Base-by-base conservation (phyloP, 2,113 vertebrate species). In the Caranx melampygus region DNA sequence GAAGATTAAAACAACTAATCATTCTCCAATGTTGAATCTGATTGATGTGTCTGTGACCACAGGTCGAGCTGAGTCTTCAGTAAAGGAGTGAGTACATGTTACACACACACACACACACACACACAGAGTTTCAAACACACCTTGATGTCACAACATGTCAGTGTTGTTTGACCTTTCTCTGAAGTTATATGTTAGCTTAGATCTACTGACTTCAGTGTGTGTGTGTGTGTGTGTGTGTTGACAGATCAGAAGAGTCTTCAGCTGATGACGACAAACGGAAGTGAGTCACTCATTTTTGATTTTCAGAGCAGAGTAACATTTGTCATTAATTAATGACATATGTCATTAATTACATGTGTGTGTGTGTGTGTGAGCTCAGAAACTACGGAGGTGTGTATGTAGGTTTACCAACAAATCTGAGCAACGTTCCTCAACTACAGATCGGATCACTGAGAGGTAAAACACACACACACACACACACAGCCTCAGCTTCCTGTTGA, bases 361-460 rank as follows among this genome's bases (percentile, higher is more conserved):
- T 54, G 33, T 78, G 10, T 80, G 33, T 78, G 49, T 78, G 20
- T 26, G 20, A 26, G 16, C 12, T 44, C 55, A 91, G 88, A 57
- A 84, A 90, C 81, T 91, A 90, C 63, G 90, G 90, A 60, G 88
- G 90, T 33, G 88, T 91, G n/a, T 91, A 91, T 12, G 87, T 90
- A 57, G 90, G 90, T 49, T 84, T 91, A 57, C 86, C 90, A 52
- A 4, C 82, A 68, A 81, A 91, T 63, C 66, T 88, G 72, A 84
- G 72, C 75, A 84, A 74, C 78, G 59, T 87, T 63, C 84, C 90
- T 67, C 44, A 79, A 62, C 55, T 87, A 34, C 84, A 87, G 49
- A 89, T 90, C 2, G 90, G 90, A 67, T 42, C 85, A 2, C 71
- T 90, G 0, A 79, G 78, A 90, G 90, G 90, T 91, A 87, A 79